A percentile compares a stretch with the other conserved stretches of the same genome.
These are phyloP conservation scores for Drosophila bunnanda DNA, from an alignment of 2,888 invertebrate genomes.

Conservation along the genomic window DNA sequence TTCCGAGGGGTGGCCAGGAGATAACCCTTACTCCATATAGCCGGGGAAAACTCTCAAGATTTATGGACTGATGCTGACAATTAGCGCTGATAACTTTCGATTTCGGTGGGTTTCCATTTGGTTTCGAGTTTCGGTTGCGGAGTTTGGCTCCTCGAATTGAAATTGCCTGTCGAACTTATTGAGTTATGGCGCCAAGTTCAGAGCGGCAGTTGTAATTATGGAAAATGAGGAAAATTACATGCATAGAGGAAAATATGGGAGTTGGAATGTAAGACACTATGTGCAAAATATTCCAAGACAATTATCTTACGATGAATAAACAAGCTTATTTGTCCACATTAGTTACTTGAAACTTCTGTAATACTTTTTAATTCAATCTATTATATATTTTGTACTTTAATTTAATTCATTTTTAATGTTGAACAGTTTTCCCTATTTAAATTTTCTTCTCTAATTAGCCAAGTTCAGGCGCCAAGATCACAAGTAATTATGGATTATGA, in stretches of 20 bases:
- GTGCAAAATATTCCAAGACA: background rate
- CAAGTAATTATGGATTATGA: slow-evolving; percentile 9
- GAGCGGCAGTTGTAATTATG: slow-evolving; percentile 63
- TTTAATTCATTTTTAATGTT: background rate
- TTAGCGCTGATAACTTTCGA: slow-evolving; percentile 72
- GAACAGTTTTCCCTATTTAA: background rate
- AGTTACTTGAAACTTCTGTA: too few species aligned
- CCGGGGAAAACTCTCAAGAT: slow-evolving; percentile 53
- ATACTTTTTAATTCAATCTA: too few species aligned
- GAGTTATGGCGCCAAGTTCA: slow-evolving; percentile 65
- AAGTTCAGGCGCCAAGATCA: background rate
- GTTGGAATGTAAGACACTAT: background rate
- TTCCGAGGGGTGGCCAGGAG: slow-evolving; percentile 39
- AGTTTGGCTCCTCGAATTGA: slow-evolving; percentile 37
- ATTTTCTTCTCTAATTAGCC: background rate
- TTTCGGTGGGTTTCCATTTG: slow-evolving; percentile 22
- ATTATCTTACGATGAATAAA: too few species aligned
- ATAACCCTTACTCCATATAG: slow-evolving; percentile 58
- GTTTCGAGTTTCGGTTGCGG: background rate
- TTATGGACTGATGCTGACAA: slow-evolving; percentile 71
- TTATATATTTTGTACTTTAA: background rate
- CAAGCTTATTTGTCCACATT: too few species aligned
- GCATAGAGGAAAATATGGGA: slow-evolving; percentile 29
- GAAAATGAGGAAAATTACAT: slow-evolving; percentile 65
- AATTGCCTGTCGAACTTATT: slow-evolving; percentile 75